These are phyloP conservation scores for Ptilorrhoa leucosticta DNA, from an alignment of 2,113 vertebrate species.

Conservation along the genomic window DNA sequence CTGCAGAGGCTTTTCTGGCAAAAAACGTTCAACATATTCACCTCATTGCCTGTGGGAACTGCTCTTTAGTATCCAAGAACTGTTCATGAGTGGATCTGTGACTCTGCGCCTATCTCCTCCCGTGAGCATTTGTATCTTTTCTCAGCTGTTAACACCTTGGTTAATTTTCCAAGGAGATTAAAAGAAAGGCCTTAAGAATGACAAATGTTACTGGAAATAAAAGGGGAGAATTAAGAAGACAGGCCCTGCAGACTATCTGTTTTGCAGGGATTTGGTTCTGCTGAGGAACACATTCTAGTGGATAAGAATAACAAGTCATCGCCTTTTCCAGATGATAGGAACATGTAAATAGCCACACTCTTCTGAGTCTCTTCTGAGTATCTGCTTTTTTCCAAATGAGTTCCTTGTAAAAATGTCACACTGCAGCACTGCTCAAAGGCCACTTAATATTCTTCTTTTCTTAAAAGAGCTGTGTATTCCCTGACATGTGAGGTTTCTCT, in stretches of 20 bases:
- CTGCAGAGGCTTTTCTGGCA: neutral
- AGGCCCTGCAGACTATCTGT: neutral
- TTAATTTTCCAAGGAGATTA: constrained; percentile 44
- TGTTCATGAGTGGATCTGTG: neutral
- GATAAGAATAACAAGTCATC: neutral
- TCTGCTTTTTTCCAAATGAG: constrained; percentile 33
- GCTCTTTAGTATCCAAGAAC: neutral
- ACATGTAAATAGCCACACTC: constrained; percentile 14
- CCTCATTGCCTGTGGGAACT: neutral
- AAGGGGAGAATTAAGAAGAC: constrained; percentile 2
- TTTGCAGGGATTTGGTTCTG: constrained; percentile 42
- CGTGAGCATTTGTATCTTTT: neutral
- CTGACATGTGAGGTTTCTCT: constrained; percentile 7
- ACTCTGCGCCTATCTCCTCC: neutral
- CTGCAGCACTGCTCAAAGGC: neutral
- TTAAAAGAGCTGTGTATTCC: neutral
- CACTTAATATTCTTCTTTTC: constrained; percentile 45
- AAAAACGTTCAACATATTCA: neutral
- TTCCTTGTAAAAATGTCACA: constrained; percentile 36
- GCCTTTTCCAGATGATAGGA: constrained; percentile 19
- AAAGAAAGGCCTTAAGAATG: neutral
- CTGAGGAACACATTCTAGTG: constrained; percentile 3
- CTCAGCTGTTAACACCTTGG: constrained; percentile 1
- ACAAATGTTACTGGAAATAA: constrained; percentile 46
- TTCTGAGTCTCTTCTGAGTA: neutral